Conservation (phyloP, 2,113 vertebrate species). For the Gadus chalcogrammus region DNA sequence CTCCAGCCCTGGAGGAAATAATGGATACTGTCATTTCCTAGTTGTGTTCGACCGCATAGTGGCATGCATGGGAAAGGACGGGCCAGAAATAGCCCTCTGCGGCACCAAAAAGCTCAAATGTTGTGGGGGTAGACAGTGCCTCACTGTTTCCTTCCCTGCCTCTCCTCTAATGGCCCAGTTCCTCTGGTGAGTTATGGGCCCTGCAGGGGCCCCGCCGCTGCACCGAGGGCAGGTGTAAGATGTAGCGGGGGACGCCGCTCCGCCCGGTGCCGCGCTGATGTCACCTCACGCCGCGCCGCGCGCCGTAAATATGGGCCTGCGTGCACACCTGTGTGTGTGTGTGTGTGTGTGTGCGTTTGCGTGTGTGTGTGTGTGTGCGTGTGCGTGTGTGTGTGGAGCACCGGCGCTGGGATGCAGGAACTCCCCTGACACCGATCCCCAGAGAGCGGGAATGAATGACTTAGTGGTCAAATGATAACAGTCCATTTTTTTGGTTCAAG, state of each 20-base stretch:
- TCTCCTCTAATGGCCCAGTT: slow-evolving; percentile 53
- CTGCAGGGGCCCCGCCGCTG: slow-evolving; percentile 15
- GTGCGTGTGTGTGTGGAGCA: not conserved
- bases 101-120: slow-evolving; percentile 12
- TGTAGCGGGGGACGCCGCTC: slow-evolving; percentile 29
- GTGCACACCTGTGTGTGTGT: not conserved
- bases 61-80: slow-evolving; percentile 47
- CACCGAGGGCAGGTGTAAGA: slow-evolving; percentile 50
- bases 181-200: slow-evolving; percentile 51
- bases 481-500: slow-evolving; percentile 26
- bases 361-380: no score
- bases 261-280: slow-evolving; percentile 27
- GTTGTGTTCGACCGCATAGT: slow-evolving; percentile 62
- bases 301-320: slow-evolving; percentile 23
- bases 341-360: no score
- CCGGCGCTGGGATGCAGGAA: slow-evolving; percentile 31
- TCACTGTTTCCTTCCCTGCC: slow-evolving; percentile 47
- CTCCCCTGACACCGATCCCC: slow-evolving; percentile 28
- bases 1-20: slow-evolving; percentile 40
- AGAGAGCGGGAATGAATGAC: slow-evolving; percentile 11
- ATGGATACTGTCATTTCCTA: slow-evolving; percentile 66
- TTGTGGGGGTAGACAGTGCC: slow-evolving; percentile 45
- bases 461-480: slow-evolving; percentile 37
- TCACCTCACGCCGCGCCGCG: slow-evolving; percentile 26
- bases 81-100: slow-evolving; percentile 53